phyloP scores from a whole-genome alignment of 2,113 vertebrate species.

The Petrocephalus zakoni region DNA sequence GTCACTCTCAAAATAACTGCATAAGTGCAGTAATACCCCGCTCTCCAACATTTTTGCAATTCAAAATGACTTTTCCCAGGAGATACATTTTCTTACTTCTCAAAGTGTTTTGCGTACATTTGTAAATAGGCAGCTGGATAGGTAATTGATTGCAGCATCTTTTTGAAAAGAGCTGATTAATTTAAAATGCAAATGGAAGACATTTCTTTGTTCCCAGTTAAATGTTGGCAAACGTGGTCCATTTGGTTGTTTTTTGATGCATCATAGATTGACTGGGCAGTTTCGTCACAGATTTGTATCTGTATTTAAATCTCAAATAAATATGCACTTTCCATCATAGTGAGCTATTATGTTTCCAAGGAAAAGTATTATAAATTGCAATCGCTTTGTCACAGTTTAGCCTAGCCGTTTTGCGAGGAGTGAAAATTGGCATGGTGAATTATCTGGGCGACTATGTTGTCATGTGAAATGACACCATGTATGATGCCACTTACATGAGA shows the following conservation, averaged over 20 bases:
- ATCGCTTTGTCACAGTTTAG: not conserved
- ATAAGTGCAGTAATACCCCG: not conserved
- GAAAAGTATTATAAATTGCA: not conserved
- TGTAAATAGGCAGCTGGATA: not conserved
- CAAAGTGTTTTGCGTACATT: not conserved
- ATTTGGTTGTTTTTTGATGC: not conserved
- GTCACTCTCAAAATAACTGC: constrained; percentile 10
- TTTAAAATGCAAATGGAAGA: not conserved
- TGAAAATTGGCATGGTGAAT: not conserved
- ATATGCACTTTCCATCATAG: not conserved
- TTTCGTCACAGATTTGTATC: not conserved
- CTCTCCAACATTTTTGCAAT: not conserved
- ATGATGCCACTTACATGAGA: not conserved
- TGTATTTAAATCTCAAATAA: not conserved
- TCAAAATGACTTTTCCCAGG: not conserved
- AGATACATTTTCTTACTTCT: not conserved
- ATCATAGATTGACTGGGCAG: not conserved
- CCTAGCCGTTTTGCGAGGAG: not conserved
- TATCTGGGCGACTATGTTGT: not conserved
- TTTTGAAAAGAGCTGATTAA: not conserved
- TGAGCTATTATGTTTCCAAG: not conserved
- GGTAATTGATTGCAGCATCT: not conserved
- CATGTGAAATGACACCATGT: not conserved
- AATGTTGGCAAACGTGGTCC: not conserved
- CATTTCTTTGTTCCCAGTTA: not conserved